phyloP scores from a whole-genome alignment of 2,113 vertebrate genomes.

The Amazona vittata region DNA sequence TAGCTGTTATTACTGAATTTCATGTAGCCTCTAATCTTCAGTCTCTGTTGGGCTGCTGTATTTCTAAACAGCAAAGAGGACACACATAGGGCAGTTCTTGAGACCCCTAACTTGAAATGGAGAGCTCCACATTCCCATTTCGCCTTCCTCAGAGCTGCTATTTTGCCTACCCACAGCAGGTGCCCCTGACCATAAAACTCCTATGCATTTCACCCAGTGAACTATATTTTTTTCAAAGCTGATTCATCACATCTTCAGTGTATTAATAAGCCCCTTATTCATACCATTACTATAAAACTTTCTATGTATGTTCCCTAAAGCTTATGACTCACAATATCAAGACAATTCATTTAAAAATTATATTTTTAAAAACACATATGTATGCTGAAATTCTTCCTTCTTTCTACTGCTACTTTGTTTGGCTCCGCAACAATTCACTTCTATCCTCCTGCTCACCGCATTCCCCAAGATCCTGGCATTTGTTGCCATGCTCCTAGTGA shows the following conservation, averaged over 20 bases:
- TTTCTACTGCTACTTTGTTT: neutral
- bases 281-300: neutral
- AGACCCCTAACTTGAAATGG: neutral
- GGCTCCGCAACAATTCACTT: neutral
- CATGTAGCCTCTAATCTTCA: neutral
- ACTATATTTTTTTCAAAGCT: neutral
- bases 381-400: neutral
- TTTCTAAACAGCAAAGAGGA: neutral
- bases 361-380: accelerated
- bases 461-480: neutral
- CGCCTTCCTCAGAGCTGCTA: neutral
- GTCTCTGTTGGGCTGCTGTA: neutral
- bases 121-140: neutral
- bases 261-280: neutral
- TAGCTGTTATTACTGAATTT: neutral
- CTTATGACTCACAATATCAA: neutral
- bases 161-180: neutral
- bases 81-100: neutral
- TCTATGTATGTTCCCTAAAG: neutral
- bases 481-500: neutral
- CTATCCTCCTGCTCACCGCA: neutral
- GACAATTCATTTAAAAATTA: neutral
- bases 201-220: neutral
- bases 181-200: neutral
- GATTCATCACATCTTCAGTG: neutral